Conservation (phyloP, 2,888 invertebrate genomes). For the Trichopria drosophilae region DNA sequence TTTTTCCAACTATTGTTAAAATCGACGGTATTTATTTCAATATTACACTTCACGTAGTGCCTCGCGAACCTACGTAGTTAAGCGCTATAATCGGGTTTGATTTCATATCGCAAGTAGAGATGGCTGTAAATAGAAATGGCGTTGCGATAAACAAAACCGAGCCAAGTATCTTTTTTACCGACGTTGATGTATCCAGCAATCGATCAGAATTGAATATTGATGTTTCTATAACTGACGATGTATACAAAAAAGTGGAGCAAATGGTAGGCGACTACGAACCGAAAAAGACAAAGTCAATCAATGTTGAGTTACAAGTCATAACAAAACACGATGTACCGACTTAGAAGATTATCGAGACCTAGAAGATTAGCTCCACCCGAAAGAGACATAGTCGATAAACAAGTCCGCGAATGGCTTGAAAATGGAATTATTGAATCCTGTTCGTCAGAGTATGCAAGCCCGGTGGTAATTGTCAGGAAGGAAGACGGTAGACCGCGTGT, state of each 20-base stretch:
- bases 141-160: slow-evolving; percentile 6
- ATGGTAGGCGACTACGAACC: slow-evolving; percentile 6
- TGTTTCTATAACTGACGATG: not conserved
- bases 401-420: too few species aligned
- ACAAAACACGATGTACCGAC: slow-evolving; percentile 13
- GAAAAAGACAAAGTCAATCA: too few species aligned
- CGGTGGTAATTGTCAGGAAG: slow-evolving; percentile 7
- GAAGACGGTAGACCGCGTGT: slow-evolving; percentile 7
- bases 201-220: not conserved
- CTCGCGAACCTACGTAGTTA: slow-evolving; percentile 13
- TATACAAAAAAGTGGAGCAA: not conserved
- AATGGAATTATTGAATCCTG: slow-evolving; percentile 14
- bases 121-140: slow-evolving; percentile 13
- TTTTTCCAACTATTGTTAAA: slow-evolving; percentile 3
- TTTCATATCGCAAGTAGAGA: too few species aligned
- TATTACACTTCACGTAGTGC: slow-evolving; percentile 16
- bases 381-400: slow-evolving; percentile 20
- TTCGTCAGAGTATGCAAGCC: too few species aligned
- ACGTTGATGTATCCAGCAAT: too few species aligned
- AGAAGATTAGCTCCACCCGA: slow-evolving; percentile 14
- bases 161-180: too few species aligned
- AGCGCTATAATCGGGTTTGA: slow-evolving; percentile 17
- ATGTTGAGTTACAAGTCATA: slow-evolving; percentile 9
- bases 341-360: slow-evolving; percentile 10
- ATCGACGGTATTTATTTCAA: slow-evolving; percentile 13